These are phyloP conservation scores for Dysidea cf. avara DNA, from an alignment of 37 sponge, comb jelly and placozoan species.

Conservation along the genomic window DNA sequence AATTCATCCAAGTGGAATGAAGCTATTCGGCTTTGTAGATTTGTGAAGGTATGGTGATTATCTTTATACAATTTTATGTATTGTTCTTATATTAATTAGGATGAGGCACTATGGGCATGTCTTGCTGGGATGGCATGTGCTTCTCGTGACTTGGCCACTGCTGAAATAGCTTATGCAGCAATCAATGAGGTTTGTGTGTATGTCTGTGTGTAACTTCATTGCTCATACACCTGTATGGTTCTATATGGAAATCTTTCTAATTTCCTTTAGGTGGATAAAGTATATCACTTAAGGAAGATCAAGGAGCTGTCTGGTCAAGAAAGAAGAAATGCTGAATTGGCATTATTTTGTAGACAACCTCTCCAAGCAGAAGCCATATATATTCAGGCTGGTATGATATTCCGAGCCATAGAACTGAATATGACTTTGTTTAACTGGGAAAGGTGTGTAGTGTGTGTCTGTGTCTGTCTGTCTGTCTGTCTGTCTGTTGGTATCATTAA, in stretches of 20 bases:
- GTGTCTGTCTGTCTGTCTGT: not conserved
- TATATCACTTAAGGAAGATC: constrained; percentile 72
- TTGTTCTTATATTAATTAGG: constrained; percentile 31
- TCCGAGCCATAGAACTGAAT: constrained; percentile 85
- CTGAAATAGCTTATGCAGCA: constrained; percentile 89
- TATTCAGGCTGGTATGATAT: constrained; percentile 79
- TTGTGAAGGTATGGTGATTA: constrained; percentile 63
- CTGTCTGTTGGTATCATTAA: not conserved
- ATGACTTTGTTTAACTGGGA: constrained; percentile 89
- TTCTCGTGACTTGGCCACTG: constrained; percentile 78
- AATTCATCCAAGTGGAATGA: constrained; percentile 52
- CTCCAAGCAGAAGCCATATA: constrained; percentile 83
- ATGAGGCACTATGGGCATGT: constrained; percentile 89
- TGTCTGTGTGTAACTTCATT: not conserved
- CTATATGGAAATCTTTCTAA: not conserved
- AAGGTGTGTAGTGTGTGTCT: constrained; percentile 42
- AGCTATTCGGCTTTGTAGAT: constrained; percentile 79
- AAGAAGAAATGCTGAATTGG: constrained; percentile 78
- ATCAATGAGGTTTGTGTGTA: constrained; percentile 75
- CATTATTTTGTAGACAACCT: constrained; percentile 84
- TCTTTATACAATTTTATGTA: constrained; percentile 7
- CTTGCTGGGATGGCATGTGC: constrained; percentile 86
- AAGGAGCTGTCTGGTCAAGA: constrained; percentile 54
- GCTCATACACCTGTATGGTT: not conserved
- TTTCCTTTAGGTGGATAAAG: constrained; percentile 76